phyloP scores from a whole-genome alignment of 2,113 vertebrate genomes.

The Budorcas taxicolor region DNA sequence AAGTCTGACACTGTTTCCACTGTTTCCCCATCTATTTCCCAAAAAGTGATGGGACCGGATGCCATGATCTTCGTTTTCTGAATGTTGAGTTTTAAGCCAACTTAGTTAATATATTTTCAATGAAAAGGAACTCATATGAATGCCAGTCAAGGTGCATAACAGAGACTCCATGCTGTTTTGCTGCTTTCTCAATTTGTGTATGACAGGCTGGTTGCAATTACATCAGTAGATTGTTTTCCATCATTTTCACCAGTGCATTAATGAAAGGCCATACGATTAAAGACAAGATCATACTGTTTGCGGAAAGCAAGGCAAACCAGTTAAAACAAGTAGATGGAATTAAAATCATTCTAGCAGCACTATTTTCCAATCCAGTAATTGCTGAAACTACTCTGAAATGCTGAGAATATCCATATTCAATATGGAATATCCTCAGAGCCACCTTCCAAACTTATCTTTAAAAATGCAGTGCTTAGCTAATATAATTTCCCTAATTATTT shows the following conservation, averaged over 20 bases:
- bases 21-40: no score
- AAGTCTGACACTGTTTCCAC: no score
- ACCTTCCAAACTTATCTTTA: not conserved
- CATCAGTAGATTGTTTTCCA: slow-evolving; percentile 28
- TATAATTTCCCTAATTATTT: not conserved
- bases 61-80: no score
- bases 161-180: not conserved
- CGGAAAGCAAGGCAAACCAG: not conserved
- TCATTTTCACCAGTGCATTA: not conserved
- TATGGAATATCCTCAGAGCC: not conserved
- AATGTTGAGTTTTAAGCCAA: no score
- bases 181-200: not conserved
- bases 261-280: slow-evolving; percentile 52
- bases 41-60: no score
- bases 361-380: slow-evolving; percentile 34
- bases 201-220: slow-evolving; percentile 30
- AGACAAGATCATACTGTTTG: slow-evolving; percentile 24
- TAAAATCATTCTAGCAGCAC: slow-evolving; percentile 18
- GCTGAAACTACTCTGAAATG: not conserved
- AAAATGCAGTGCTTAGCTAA: not conserved
- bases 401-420: not conserved
- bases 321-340: slow-evolving; percentile 29
- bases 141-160: not conserved
- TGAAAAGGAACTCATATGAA: slow-evolving; percentile 18
- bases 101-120: slow-evolving; percentile 46